phyloP scores from a whole-genome alignment of 2,888 invertebrate species.

The Melolontha melolontha region DNA sequence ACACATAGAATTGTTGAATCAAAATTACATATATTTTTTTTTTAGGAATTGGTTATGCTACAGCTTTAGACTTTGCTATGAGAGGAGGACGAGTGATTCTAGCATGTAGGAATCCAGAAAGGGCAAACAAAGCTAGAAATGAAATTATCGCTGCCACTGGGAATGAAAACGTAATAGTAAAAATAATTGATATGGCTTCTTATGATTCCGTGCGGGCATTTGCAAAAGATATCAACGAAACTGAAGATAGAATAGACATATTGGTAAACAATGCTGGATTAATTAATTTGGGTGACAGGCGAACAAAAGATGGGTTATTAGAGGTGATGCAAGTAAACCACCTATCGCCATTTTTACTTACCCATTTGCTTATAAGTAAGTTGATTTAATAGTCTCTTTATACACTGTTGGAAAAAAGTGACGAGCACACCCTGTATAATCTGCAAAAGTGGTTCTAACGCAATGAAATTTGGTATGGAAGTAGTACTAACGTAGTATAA shows the following conservation, averaged over 20 bases:
- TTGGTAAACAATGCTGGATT: constrained; percentile 75
- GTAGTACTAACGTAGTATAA: too few relatives aligned
- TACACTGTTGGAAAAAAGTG: too few relatives aligned
- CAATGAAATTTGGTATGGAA: too few relatives aligned
- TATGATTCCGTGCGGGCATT: constrained; percentile 71
- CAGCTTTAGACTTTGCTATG: constrained; percentile 59
- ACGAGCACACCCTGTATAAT: too few relatives aligned
- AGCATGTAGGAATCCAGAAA: constrained; percentile 64
- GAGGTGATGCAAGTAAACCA: constrained; percentile 63
- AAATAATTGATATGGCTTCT: constrained; percentile 68
- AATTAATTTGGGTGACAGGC: constrained; percentile 63
- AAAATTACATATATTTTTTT: not conserved
- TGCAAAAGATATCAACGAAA: constrained; percentile 69
- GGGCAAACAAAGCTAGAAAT: constrained; percentile 41
- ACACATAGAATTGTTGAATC: too few relatives aligned
- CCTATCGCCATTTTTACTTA: constrained; percentile 69
- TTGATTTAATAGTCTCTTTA: not conserved
- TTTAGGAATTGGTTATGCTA: constrained; percentile 64
- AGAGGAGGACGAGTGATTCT: constrained; percentile 68
- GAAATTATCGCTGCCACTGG: constrained; percentile 56
- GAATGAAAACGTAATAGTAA: constrained; percentile 59
- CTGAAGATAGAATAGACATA: constrained; percentile 70
- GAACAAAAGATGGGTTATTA: constrained; percentile 74
- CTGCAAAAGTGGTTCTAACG: too few relatives aligned
- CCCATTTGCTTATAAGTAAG: constrained; percentile 71